Evolutionary conservation across 2,113 vertebrate genomes (phyloP).

Genomic region (Pseudopipra pipra): DNA sequence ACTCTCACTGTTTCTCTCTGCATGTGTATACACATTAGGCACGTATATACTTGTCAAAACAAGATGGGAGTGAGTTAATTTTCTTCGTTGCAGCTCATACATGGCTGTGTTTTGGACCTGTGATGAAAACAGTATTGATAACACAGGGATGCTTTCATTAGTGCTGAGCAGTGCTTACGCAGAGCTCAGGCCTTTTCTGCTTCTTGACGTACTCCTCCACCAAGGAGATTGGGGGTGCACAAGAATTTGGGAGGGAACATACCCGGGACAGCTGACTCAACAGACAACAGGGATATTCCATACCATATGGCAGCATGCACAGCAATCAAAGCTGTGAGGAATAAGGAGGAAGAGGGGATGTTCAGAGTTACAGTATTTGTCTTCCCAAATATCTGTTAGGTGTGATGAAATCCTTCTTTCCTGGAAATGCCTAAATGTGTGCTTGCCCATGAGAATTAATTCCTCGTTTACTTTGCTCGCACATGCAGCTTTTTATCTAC

Average conservation of each 20-base stretch:
- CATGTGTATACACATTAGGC: background rate
- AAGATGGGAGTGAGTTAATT: fast-evolving
- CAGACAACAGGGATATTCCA: background rate
- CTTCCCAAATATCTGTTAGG: background rate
- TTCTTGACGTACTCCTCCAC: background rate
- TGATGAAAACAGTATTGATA: background rate
- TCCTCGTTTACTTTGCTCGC: background rate
- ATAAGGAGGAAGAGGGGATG: background rate
- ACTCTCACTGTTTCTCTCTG: background rate
- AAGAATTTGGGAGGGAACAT: background rate
- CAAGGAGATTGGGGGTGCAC: background rate
- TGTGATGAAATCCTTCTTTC: background rate
- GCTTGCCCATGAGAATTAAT: background rate
- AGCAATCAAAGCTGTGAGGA: background rate
- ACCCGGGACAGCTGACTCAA: fast-evolving
- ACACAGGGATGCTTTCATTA: fast-evolving
- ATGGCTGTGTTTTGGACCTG: background rate
- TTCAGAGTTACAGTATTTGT: background rate
- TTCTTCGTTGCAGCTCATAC: background rate
- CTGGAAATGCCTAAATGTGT: background rate
- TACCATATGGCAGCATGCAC: background rate
- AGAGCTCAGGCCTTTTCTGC: background rate
- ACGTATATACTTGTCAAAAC: background rate
- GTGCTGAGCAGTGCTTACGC: background rate
- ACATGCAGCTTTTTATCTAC: background rate